Base-by-base conservation (phyloP, 2,888 invertebrate species). In the Tigriopus californicus region DNA sequence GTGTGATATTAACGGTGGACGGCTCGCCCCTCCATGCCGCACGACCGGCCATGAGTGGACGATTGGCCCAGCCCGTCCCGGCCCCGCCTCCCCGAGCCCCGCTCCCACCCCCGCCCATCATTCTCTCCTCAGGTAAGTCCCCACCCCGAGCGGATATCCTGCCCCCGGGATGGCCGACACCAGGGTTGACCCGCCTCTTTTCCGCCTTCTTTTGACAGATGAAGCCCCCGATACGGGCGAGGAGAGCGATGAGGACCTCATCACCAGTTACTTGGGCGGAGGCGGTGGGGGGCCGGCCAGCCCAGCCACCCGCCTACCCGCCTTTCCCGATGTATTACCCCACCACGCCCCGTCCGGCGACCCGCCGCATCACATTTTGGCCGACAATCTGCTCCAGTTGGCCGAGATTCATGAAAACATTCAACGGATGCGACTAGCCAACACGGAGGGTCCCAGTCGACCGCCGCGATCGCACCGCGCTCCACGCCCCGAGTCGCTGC, bases 311-410 rank as follows among this genome's bases (percentile, higher is more conserved):
- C 52, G 11, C 13, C 10, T 54, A n/a, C 41, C 18, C 41, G 18
- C n/a, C n/a, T 8, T 33, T 41, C 54, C 44, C 18, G 44, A 44
- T 44, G 44, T 44, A 3, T 15, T 44, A 44, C 15, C 44, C 4
- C 44, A 3, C n/a, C n/a, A 44, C 44, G 44, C 44, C 18, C 44
- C 44, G 4, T 3, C 33, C 33, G 33, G 33, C 33, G 33, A 33
- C 8, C 33, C 33, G 33, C 33, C 33, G 4, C 33, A 33, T 60
- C 60, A 48, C 49, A 63, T 76, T 64, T 66, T 76, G 68, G 85
- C 84, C 67, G 84, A 85, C 70, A 83, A 82, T 68, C 71, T 82
- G 65, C 80, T 81, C 66, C 83, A 85, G 68, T 74, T 85, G 63
- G 78, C 83, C 61, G 78, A 83, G 63, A 76, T 85, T 54, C 82